Conservation (phyloP, 1,140 invertebrate species). For the Drosophila ambigua region DNA sequence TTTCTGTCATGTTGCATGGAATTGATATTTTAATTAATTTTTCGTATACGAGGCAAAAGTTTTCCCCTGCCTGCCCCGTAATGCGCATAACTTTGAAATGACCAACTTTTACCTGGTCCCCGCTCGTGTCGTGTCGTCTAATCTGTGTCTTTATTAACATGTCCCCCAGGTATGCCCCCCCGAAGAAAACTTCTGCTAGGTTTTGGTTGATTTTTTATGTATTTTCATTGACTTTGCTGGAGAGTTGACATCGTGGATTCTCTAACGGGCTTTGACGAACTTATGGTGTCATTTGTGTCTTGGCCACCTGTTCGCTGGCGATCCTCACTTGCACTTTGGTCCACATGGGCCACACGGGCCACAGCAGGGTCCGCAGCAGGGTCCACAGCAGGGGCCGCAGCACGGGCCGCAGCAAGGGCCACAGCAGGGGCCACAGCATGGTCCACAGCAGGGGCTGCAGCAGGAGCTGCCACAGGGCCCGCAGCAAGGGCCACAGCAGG, state of each 20-base stretch:
- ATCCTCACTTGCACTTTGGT: constrained; percentile 32
- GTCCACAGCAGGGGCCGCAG: constrained; percentile 22
- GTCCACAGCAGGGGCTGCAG: constrained; percentile 7
- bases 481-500: constrained; percentile 40
- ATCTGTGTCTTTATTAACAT: constrained; percentile 59
- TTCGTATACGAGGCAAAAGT: constrained; percentile 48
- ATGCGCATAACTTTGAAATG: constrained; percentile 61
- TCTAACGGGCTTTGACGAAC: constrained; percentile 30
- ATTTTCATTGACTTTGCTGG: constrained; percentile 23
- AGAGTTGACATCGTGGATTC: constrained; percentile 1
- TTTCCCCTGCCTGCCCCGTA: constrained; percentile 32
- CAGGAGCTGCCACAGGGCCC: constrained; percentile 9
- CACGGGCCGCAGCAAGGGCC: constrained; percentile 24
- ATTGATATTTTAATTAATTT: constrained; percentile 78
- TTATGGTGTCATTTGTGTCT: constrained; percentile 21
- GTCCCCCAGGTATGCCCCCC: constrained; percentile 8
- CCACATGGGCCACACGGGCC: constrained; percentile 12
- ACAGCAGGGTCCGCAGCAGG: constrained; percentile 14
- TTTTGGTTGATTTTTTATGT: constrained; percentile 26
- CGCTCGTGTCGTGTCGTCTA: background rate
- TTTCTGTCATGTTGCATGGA: constrained; percentile 56
- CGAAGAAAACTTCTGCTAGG: constrained; percentile 10
- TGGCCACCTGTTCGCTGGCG: constrained; percentile 1
- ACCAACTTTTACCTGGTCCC: constrained; percentile 60
- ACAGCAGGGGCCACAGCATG: constrained; percentile 16